Evolutionary conservation across 2,797 vertebrate species (phyloP), one percentile per base, ranked within the genome.

Genomic region (Kryptopterus vitreolus): DNA sequence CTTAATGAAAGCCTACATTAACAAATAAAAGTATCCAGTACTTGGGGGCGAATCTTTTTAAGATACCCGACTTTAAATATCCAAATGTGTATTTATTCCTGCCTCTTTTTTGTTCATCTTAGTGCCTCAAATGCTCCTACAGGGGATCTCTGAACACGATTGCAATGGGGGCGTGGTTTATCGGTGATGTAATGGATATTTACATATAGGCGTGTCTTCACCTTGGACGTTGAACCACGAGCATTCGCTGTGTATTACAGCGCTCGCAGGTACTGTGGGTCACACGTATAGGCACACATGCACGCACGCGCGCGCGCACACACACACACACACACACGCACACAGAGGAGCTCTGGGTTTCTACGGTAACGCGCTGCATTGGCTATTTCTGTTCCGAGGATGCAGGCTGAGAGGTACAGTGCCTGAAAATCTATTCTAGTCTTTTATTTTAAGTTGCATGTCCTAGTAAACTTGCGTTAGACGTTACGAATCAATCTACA

Each of bases 371-470:
- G 66, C 74, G 20, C 76, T 33, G 63, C 66, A 76, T 52, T 58
- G 74, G 26, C 57, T 66, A 72, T 72, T 66, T 68, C 74, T 80
- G 82, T 69, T 70, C 50, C 20, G 46, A 83, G 43, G 71, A 76
- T 68, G 81, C 76, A 61, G 66, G 33, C 50, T 75, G 55, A 61
- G 58, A 86, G 85, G 85, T 85, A 86, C 80, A 71, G 73, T 83
- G 55, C 58, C 74, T 72, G 38, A 8, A 72, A 61, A 74, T n/a
- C 53, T 53, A 29, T 72, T 76, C n/a, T 70, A 20, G 43, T 46
- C 12, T 53, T 38, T 66, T 43, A 43, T 43, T 58, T 84, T 22
- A 48, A 50, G 72, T 35, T 35, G 62, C 52, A 43, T 50, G 33
- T 33, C 66, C 24, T 79, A 15, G 24, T 53, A 24, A 33, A 18